phyloP scores from a whole-genome alignment of 1,140 invertebrate genomes.

The Halyomorpha halys region DNA sequence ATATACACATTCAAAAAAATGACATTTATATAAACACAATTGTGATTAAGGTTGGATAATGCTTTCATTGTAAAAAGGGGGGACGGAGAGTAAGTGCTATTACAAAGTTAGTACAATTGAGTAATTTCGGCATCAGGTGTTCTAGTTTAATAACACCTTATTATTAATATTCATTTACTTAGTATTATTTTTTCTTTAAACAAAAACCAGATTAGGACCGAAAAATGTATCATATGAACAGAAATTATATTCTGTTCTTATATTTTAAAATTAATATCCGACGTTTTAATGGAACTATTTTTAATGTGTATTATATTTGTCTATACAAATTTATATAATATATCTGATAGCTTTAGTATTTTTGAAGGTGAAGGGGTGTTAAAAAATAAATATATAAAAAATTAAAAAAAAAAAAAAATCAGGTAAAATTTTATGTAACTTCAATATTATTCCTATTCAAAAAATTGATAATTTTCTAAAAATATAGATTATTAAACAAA shows the following conservation, averaged over 20 bases:
- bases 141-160: conserved; percentile 2
- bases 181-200: too few species aligned
- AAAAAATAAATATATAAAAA: too few species aligned
- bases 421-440: too few species aligned
- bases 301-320: conserved; percentile 14
- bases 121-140: conserved; percentile 6
- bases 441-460: too few species aligned
- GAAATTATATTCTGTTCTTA: conserved; percentile 8
- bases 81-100: conserved; percentile 12
- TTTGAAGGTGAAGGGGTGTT: background rate
- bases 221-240: background rate
- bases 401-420: too few species aligned
- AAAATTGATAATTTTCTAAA: too few species aligned
- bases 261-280: conserved; percentile 14
- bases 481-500: too few species aligned
- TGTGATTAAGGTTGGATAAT: conserved; percentile 15
- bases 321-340: conserved; percentile 9
- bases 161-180: background rate
- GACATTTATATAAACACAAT: conserved; percentile 1
- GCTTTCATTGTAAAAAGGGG: conserved; percentile 17
- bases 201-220: background rate
- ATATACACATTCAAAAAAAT: conserved; percentile 1
- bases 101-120: conserved; percentile 17
- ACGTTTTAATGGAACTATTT: conserved; percentile 18
- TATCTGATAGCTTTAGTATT: background rate